phyloP scores from a whole-genome alignment of 2,113 vertebrate species.

The Cololabis saira region DNA sequence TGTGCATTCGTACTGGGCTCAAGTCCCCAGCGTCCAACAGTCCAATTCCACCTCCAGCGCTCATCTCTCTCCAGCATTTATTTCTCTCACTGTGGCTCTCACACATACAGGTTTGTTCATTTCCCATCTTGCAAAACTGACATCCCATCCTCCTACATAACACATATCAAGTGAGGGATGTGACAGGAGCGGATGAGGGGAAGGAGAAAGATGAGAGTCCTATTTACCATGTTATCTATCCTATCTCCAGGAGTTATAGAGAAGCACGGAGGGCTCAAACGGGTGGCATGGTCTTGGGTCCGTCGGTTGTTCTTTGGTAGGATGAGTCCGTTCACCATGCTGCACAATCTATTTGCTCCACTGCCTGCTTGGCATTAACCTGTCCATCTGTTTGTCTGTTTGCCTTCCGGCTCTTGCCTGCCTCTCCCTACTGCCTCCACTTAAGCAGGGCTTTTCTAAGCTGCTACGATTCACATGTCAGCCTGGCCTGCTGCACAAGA shows the following conservation, averaged over 20 bases:
- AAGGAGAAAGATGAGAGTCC: conserved; percentile 70
- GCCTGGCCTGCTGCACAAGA: conserved; percentile 71
- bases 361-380: conserved; percentile 80
- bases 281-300: conserved; percentile 63
- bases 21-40: conserved; percentile 58
- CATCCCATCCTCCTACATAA: conserved; percentile 71
- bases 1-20: conserved; percentile 38
- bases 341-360: conserved; percentile 81
- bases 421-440: conserved; percentile 73
- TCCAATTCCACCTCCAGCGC: conserved; percentile 71
- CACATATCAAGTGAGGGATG: conserved; percentile 74
- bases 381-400: conserved; percentile 83
- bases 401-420: conserved; percentile 75
- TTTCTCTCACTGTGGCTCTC: conserved; percentile 54
- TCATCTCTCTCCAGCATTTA: conserved; percentile 59
- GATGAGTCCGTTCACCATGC: conserved; percentile 75
- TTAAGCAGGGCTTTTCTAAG: conserved; percentile 73
- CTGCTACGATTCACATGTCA: conserved; percentile 77
- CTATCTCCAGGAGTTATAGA: conserved; percentile 70
- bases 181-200: conserved; percentile 75
- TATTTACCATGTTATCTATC: conserved; percentile 73
- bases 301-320: conserved; percentile 75
- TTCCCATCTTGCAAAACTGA: conserved; percentile 71
- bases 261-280: conserved; percentile 58
- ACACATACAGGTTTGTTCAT: conserved; percentile 71